Evolutionary conservation across 2,888 invertebrate genomes (phyloP).

Genomic region (Taphrorychus bicolor): DNA sequence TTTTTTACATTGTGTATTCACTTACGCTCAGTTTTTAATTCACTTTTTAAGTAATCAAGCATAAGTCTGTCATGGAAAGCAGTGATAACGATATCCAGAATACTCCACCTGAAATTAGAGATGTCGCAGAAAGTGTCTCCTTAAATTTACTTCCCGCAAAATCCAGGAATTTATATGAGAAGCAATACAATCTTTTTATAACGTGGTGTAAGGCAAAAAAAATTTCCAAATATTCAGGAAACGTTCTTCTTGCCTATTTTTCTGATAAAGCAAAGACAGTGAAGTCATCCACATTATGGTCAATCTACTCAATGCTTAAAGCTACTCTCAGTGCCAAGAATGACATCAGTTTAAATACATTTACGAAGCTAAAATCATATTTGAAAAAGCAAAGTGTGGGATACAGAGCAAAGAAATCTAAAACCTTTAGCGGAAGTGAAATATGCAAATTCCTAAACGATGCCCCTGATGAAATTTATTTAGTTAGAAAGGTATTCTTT

Average conservation of each 20-base stretch:
- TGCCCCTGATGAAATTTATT: slow-evolving; percentile 35
- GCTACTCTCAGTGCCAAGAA: slow-evolving; percentile 9
- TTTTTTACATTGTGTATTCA: too few species aligned
- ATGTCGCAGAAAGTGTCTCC: too few species aligned
- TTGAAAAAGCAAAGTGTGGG: slow-evolving; percentile 46
- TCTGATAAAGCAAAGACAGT: slow-evolving; percentile 31
- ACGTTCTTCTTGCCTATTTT: too few species aligned
- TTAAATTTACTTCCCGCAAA: not conserved
- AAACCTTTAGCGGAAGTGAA: slow-evolving; percentile 46
- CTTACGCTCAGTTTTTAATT: too few species aligned
- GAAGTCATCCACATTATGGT: slow-evolving; percentile 9
- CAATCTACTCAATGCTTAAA: slow-evolving; percentile 13
- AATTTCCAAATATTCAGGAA: slow-evolving; percentile 37
- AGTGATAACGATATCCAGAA: too few species aligned
- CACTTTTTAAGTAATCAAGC: not conserved
- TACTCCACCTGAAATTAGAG: too few species aligned
- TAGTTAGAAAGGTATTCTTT: slow-evolving; percentile 36
- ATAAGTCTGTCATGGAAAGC: not conserved
- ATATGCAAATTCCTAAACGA: slow-evolving; percentile 41
- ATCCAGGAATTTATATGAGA: not conserved
- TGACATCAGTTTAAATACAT: slow-evolving; percentile 38
- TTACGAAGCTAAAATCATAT: slow-evolving; percentile 41
- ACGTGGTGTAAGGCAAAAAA: slow-evolving; percentile 39
- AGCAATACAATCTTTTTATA: slow-evolving; percentile 30
- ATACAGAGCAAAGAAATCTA: slow-evolving; percentile 48